Evolutionary conservation across 2,888 invertebrate species (phyloP).

Genomic region (Epsilonema sp.): DNA sequence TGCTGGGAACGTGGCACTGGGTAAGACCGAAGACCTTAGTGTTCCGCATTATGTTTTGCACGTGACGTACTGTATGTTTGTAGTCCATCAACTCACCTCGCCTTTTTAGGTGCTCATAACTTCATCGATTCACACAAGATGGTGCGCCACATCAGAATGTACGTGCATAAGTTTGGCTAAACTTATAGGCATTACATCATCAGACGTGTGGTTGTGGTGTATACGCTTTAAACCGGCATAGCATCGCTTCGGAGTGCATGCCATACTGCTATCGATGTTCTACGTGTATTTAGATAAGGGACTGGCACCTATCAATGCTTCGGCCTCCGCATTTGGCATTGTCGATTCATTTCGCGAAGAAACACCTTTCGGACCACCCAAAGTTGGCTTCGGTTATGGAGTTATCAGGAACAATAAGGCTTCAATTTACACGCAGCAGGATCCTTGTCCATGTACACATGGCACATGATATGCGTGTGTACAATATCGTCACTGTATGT

Average conservation of each 20-base stretch:
- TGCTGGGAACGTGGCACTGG: constrained; percentile 18
- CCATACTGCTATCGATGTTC: too few species aligned
- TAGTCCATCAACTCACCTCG: too few species aligned
- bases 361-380: constrained; percentile 1
- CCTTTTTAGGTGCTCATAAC: constrained; percentile 17
- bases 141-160: constrained; percentile 18
- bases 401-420: background rate
- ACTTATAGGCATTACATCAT: too few species aligned
- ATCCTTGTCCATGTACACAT: constrained; percentile 9
- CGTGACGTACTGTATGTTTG: too few species aligned
- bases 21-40: too few species aligned
- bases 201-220: too few species aligned
- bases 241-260: too few species aligned
- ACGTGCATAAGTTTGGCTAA: too few species aligned
- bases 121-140: constrained; percentile 16
- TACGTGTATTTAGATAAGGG: background rate
- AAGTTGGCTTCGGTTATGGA: constrained; percentile 7
- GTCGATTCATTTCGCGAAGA: constrained; percentile 2
- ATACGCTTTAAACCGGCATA: too few species aligned
- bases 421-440: constrained; percentile 6
- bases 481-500: too few species aligned
- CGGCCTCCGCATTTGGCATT: background rate
- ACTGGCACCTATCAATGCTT: background rate
- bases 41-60: too few species aligned
- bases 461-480: too few species aligned